These are phyloP conservation scores for Nothoprocta pentlandii DNA, from an alignment of 2,113 vertebrate species.

Conservation along the genomic window DNA sequence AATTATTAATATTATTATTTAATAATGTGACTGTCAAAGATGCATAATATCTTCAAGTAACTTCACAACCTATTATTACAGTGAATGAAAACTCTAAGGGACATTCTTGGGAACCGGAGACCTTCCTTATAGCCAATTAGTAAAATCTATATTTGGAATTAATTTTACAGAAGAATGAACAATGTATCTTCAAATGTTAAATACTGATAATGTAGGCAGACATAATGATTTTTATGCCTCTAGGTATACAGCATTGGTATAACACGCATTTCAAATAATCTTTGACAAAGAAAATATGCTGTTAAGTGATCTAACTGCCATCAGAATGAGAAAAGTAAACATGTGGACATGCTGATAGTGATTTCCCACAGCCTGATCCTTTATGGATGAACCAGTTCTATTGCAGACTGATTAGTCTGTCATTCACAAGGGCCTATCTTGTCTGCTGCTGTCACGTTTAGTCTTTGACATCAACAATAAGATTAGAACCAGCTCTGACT, in stretches of 20 bases:
- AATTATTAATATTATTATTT: not conserved
- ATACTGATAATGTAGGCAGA: slow-evolving; percentile 19
- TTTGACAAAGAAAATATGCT: slow-evolving; percentile 44
- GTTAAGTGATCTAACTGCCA: slow-evolving; percentile 66
- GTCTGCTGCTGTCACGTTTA: slow-evolving; percentile 61
- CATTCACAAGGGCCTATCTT: slow-evolving; percentile 78
- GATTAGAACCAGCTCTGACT: slow-evolving; percentile 72
- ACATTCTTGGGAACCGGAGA: not conserved
- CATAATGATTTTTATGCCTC: slow-evolving; percentile 22
- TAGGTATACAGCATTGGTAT: slow-evolving; percentile 57
- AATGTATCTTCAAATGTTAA: slow-evolving; percentile 23
- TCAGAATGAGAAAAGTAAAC: slow-evolving; percentile 67
- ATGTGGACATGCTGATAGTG: slow-evolving; percentile 74
- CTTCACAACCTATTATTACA: not conserved
- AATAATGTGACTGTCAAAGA: not conserved
- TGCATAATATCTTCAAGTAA: not conserved
- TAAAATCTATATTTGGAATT: not conserved
- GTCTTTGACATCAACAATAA: slow-evolving; percentile 79
- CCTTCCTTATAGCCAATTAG: not conserved
- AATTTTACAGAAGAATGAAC: slow-evolving; percentile 16
- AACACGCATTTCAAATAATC: slow-evolving; percentile 68
- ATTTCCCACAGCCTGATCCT: slow-evolving; percentile 59
- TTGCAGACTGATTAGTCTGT: slow-evolving; percentile 78
- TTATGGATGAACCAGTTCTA: slow-evolving; percentile 73
- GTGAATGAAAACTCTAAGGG: not conserved